These are phyloP conservation scores for Drosophila pseudoananassae DNA, from an alignment of 1,140 invertebrate species.

Conservation along the genomic window DNA sequence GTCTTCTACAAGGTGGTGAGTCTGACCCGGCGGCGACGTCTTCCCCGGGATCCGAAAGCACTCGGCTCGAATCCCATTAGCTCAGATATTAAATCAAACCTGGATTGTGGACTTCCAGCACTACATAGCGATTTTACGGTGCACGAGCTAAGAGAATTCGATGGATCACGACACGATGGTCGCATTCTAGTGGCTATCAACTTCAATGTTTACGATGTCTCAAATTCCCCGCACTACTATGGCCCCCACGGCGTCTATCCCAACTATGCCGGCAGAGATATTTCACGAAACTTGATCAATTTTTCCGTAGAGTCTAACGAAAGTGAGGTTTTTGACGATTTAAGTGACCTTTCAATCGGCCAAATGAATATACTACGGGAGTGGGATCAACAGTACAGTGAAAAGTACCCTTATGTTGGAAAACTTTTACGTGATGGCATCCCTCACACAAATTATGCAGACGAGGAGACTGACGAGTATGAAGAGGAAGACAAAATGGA, in stretches of 20 bases:
- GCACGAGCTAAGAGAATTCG: constrained; percentile 34
- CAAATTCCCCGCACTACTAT: constrained; percentile 47
- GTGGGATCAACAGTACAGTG: constrained; percentile 50
- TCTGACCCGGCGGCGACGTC: constrained; percentile 24
- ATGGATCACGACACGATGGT: constrained; percentile 47
- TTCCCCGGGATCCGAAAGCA: background rate
- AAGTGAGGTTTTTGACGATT: constrained; percentile 39
- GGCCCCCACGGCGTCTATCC: constrained; percentile 51
- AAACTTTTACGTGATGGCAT: constrained; percentile 23
- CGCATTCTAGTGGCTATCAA: constrained; percentile 59
- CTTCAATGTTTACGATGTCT: constrained; percentile 56
- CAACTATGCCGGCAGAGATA: constrained; percentile 54
- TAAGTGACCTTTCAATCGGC: constrained; percentile 34
- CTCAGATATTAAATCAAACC: background rate
- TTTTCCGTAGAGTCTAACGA: constrained; percentile 29
- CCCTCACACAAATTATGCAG: constrained; percentile 15
- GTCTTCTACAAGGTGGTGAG: constrained; percentile 54
- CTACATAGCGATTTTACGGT: constrained; percentile 49
- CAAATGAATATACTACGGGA: constrained; percentile 40
- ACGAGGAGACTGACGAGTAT: constrained; percentile 15
- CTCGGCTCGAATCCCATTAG: background rate
- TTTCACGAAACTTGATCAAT: constrained; percentile 50
- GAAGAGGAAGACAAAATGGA: background rate
- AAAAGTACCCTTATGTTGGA: constrained; percentile 51
- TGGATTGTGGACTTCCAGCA: background rate